Evolutionary conservation across 2,797 vertebrate species (phyloP).

Genomic region (Ctenopoma multispine): DNA sequence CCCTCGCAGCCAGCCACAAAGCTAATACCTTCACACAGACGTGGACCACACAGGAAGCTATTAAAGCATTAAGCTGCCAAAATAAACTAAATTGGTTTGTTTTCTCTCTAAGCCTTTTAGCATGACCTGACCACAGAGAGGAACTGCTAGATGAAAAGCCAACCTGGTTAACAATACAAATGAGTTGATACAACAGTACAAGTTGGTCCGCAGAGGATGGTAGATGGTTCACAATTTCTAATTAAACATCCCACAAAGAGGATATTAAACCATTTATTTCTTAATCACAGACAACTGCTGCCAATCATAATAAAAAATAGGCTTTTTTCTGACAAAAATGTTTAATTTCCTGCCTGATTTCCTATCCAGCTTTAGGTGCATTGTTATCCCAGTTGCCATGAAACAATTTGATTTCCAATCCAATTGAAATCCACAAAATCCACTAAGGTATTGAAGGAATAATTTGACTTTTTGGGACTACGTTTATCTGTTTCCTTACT

Average conservation of each 20-base stretch:
- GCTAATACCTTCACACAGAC: slow-evolving; percentile 41
- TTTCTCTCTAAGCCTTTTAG: slow-evolving; percentile 48
- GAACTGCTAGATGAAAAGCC: slow-evolving; percentile 32
- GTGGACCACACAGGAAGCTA: slow-evolving; percentile 19
- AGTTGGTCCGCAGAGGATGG: slow-evolving; percentile 19
- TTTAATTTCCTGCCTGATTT: slow-evolving; percentile 15
- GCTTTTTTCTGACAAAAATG: neutral
- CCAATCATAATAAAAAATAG: neutral
- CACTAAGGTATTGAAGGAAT: neutral
- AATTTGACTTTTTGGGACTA: neutral
- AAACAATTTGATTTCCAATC: slow-evolving; percentile 18
- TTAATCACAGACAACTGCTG: slow-evolving; percentile 23
- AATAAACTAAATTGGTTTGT: slow-evolving; percentile 54
- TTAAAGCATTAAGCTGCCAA: slow-evolving; percentile 47
- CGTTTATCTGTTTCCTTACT: neutral
- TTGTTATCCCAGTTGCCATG: slow-evolving; percentile 5
- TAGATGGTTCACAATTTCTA: slow-evolving; percentile 34
- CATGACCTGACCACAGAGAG: slow-evolving; percentile 42
- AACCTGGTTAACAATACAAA: slow-evolving; percentile 44
- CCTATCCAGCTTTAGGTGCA: neutral
- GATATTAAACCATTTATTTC: slow-evolving; percentile 33
- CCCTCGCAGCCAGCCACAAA: slow-evolving; percentile 31
- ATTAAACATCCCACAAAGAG: slow-evolving; percentile 43
- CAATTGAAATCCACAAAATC: slow-evolving; percentile 7
- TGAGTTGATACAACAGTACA: slow-evolving; percentile 19